Percentiles rank a stretch among this genome's conserved stretches.
These are phyloP conservation scores for Solea solea DNA, from an alignment of 2,113 vertebrate species.

Conservation along the genomic window DNA sequence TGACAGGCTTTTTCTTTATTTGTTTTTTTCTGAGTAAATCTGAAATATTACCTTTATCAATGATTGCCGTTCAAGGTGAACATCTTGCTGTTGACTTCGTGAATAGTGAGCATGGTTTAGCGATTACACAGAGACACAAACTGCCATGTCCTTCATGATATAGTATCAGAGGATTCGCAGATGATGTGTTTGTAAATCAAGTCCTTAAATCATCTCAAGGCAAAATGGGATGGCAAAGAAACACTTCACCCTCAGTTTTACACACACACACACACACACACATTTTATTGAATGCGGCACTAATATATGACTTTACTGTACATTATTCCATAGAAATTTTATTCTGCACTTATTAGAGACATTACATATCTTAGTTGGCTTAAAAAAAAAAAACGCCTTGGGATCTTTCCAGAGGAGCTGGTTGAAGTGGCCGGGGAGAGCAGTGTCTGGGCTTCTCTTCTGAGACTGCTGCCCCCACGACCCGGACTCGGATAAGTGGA, in stretches of 20 bases:
- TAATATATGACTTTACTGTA: neutral
- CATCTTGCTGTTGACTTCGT: constrained; percentile 17
- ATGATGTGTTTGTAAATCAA: neutral
- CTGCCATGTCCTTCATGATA: constrained; percentile 28
- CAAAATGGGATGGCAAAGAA: constrained; percentile 25
- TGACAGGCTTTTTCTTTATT: neutral
- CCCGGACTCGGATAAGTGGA: too few species aligned
- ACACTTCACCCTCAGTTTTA: constrained; percentile 11
- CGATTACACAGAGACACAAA: constrained; percentile 27
- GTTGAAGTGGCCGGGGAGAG: too few species aligned
- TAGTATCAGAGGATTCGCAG: neutral
- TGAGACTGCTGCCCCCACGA: too few species aligned
- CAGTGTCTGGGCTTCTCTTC: too few species aligned
- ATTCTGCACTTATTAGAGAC: neutral
- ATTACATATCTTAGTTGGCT: too few species aligned
- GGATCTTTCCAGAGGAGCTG: too few species aligned
- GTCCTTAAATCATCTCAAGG: constrained; percentile 16
- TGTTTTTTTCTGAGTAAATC: constrained; percentile 26
- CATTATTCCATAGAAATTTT: neutral
- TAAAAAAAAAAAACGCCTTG: too few species aligned
- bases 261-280: neutral
- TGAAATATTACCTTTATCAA: constrained; percentile 40
- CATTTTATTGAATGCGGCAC: constrained; percentile 10
- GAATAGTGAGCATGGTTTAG: constrained; percentile 36
- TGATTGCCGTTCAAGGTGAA: constrained; percentile 20